Percentiles rank a stretch among this genome's conserved stretches.
Evolutionary conservation across 2,113 vertebrate genomes (phyloP).

Genomic region (Amblyopsis rosae): DNA sequence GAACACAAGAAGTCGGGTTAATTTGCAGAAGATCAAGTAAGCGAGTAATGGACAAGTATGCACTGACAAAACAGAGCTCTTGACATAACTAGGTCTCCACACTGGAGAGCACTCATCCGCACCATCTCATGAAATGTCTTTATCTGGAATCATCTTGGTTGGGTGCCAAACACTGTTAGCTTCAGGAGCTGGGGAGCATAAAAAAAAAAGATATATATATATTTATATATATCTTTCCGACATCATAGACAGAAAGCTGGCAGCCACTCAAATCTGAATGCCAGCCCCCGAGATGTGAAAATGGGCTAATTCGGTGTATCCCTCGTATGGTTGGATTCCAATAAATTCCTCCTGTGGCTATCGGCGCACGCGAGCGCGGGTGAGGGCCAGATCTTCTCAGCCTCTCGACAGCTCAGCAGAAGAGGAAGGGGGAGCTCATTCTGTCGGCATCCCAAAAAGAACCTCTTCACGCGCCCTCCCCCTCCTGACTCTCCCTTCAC

Average conservation of each 20-base stretch:
- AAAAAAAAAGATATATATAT: background rate
- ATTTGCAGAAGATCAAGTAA: slow-evolving; percentile 29
- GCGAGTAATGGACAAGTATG: slow-evolving; percentile 53
- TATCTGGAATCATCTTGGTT: slow-evolving; percentile 65
- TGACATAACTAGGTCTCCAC: slow-evolving; percentile 66
- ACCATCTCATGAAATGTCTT: slow-evolving; percentile 65
- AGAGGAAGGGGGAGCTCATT: slow-evolving; percentile 27
- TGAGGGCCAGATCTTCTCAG: slow-evolving; percentile 39
- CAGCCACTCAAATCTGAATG: slow-evolving; percentile 61
- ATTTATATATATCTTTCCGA: slow-evolving; percentile 57
- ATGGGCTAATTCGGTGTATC: slow-evolving; percentile 60
- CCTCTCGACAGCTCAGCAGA: slow-evolving; percentile 34
- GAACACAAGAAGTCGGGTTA: slow-evolving; percentile 17
- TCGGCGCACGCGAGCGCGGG: slow-evolving; percentile 33
- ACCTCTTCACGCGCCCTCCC: slow-evolving; percentile 3
- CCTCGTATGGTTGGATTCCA: slow-evolving; percentile 54
- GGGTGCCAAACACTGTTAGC: slow-evolving; percentile 62
- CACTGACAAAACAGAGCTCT: slow-evolving; percentile 53
- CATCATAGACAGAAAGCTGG: slow-evolving; percentile 54
- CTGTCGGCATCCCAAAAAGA: slow-evolving; percentile 10
- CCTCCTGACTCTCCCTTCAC: slow-evolving; percentile 15
- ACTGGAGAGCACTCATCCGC: slow-evolving; percentile 61
- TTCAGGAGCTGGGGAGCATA: slow-evolving; percentile 55
- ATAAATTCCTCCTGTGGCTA: slow-evolving; percentile 61
- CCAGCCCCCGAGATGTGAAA: slow-evolving; percentile 59